These are phyloP conservation scores for Chanos chanos DNA, from an alignment of 2,797 vertebrate genomes.

Conservation along the genomic window DNA sequence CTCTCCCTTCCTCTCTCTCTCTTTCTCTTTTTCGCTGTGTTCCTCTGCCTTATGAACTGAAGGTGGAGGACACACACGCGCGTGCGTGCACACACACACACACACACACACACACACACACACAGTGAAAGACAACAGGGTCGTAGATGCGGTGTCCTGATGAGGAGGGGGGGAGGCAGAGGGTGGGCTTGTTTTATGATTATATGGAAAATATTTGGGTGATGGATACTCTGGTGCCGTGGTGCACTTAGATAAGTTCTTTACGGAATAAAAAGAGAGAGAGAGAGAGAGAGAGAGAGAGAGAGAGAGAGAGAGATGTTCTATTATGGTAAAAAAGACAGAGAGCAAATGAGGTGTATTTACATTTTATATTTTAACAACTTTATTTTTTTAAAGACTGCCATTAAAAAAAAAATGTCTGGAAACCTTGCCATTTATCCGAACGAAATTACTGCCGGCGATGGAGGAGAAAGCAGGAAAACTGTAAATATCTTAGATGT, in stretches of 20 bases:
- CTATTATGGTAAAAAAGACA: too few species aligned
- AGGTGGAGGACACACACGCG: conserved; percentile 29
- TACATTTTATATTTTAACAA: too few species aligned
- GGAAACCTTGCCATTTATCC: too few species aligned
- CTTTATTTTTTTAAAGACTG: too few species aligned
- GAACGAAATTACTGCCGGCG: too few species aligned
- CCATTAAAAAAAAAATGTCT: too few species aligned
- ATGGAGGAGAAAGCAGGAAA: too few species aligned
- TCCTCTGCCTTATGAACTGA: conserved; percentile 22
- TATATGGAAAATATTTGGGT: conserved; percentile 52
- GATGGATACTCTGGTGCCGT: conserved; percentile 40
- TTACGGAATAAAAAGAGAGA: conserved; percentile 33
- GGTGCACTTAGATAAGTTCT: conserved; percentile 30
- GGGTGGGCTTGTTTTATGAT: conserved; percentile 42
- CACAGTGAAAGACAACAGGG: conserved; percentile 50
- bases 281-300: too few species aligned
- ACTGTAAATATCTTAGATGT: too few species aligned
- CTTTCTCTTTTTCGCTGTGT: conserved; percentile 8
- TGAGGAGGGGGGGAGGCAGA: conserved; percentile 43
- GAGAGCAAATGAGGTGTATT: too few species aligned
- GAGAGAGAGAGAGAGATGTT: too few species aligned
- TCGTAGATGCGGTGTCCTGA: conserved; percentile 41
- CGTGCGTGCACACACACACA: neutral
- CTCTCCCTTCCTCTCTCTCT: neutral
- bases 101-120: too few species aligned